Conservation (phyloP, 2,797 vertebrate species). For the Arvicola amphibius region DNA sequence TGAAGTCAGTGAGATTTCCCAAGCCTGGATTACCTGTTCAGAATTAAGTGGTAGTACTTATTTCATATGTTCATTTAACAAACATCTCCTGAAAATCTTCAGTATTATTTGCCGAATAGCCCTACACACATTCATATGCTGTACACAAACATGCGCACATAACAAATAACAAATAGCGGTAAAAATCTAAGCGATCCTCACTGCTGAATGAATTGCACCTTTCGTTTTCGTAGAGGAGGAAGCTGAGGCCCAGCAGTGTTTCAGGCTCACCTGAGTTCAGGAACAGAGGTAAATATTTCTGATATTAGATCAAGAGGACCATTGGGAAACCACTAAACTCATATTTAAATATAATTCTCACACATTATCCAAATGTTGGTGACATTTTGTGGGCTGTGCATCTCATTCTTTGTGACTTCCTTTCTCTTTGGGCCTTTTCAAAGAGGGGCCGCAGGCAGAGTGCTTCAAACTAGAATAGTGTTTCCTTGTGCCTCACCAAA, state of each 20-base stretch:
- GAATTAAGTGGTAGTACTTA: background rate
- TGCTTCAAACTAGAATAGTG: background rate
- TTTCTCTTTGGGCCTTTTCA: background rate
- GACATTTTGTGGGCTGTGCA: background rate
- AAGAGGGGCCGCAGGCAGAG: background rate
- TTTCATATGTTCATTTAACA: constrained; percentile 12
- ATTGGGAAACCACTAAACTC: background rate
- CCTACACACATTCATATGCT: background rate
- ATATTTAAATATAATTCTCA: background rate
- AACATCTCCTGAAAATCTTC: constrained; percentile 26
- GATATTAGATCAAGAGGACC: background rate
- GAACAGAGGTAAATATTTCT: background rate
- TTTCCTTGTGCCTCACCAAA: background rate
- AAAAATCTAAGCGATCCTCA: constrained; percentile 37
- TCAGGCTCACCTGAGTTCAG: background rate
- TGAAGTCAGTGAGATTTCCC: background rate
- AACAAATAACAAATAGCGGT: background rate
- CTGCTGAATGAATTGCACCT: background rate
- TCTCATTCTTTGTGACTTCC: background rate
- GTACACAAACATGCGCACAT: background rate
- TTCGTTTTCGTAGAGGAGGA: constrained; percentile 47
- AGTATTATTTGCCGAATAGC: background rate
- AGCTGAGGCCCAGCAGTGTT: constrained; percentile 1
- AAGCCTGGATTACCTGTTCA: background rate
- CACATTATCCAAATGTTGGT: background rate